phyloP scores from a whole-genome alignment of 30 jellyfish, hydroid and myxozoan genomes.

The Cassiopea xamachana region DNA sequence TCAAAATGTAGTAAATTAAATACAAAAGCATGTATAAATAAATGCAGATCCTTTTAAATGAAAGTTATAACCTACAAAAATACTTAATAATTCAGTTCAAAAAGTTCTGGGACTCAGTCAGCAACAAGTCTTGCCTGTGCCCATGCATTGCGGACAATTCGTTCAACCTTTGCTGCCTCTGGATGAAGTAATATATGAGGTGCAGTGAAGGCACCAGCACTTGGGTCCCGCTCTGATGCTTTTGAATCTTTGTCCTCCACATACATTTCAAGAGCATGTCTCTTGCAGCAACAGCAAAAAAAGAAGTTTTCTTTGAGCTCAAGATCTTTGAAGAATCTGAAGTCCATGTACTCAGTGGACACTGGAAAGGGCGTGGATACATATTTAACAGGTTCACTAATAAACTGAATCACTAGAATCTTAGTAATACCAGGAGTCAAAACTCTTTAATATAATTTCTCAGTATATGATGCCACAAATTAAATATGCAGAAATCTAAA shows the following conservation, averaged over 20 bases:
- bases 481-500: too few relatives aligned
- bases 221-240: conserved; percentile 84
- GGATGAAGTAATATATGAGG: conserved; percentile 94
- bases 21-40: neutral
- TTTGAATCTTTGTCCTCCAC: conserved; percentile 97
- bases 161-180: conserved; percentile 94
- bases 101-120: conserved; percentile 36
- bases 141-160: conserved; percentile 97
- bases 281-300: conserved; percentile 93
- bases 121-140: conserved; percentile 92
- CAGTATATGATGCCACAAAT: too few relatives aligned
- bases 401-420: too few relatives aligned
- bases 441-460: too few relatives aligned
- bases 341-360: conserved; percentile 98
- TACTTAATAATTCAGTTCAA: neutral
- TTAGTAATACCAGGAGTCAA: too few relatives aligned
- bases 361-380: conserved; percentile 39
- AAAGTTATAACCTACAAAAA: neutral
- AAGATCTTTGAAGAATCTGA: conserved; percentile 96
- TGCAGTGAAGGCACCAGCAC: conserved; percentile 78
- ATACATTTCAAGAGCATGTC: conserved; percentile 82
- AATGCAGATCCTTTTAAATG: neutral
- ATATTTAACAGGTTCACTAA: too few relatives aligned
- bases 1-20: neutral
- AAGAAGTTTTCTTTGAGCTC: conserved; percentile 88